Evolutionary conservation across 1,140 invertebrate genomes (phyloP), one percentile per base, ranked within the genome.

Genomic region (Drosophila takahashii): DNA sequence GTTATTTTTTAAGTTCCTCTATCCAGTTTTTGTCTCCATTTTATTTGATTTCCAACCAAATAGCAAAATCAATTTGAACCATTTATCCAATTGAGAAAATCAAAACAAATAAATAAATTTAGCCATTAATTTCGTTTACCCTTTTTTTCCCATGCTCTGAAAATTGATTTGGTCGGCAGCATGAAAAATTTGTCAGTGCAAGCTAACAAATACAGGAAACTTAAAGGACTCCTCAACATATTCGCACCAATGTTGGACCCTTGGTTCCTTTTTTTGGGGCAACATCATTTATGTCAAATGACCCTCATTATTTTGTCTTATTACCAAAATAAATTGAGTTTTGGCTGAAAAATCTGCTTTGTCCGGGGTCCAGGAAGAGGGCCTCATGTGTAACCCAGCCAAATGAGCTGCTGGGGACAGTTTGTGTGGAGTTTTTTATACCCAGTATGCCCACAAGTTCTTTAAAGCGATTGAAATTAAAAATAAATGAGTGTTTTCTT

Each of bases 321-420:
- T 89, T 89, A 89, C 79, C 72, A 75, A 80, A 89, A 89, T 89
- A 89, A 89, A 89, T 89, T 89, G 85, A 89, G 84, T 89, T 89
- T 80, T 81, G 74, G 80, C 75, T 83, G 59, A 87, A 81, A 87
- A 79, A 54, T 72, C 27, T 53, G 57, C 18, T 57, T 52, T 57
- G 52, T 42, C 6, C 4, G 37, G 10, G 16, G 5, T 32, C 26
- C 50, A 15, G 2, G 27, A 15, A 5, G 26, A 8, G 15, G 29
- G 42, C 29, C 52, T 71, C 77, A 79, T 74, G 52, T 79, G 65
- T 48, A 48, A 27, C 50, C 53, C 42, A 47, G 16, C 27, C 59
- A 47, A 67, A 73, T 57, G 60, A 56, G 51, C 41, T 48, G n/a
- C 39, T 15, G 8, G 62, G 77, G 62, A 69, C 57, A 44, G 42